Percentiles rank a stretch among this genome's conserved stretches.
Evolutionary conservation across 2,888 invertebrate species (phyloP).

Genomic region (Buathra laborator): DNA sequence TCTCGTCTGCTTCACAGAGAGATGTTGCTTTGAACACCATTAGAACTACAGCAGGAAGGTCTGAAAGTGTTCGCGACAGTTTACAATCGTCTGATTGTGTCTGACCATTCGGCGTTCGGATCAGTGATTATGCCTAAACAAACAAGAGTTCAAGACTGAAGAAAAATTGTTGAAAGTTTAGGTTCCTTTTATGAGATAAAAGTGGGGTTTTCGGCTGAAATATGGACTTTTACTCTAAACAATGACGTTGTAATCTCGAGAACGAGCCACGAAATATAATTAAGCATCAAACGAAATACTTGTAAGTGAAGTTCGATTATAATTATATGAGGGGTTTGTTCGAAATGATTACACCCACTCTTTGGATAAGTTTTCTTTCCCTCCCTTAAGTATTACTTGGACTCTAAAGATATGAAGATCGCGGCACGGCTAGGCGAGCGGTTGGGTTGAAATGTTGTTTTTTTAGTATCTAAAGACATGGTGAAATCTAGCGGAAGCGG

Average conservation of each 20-base stretch:
- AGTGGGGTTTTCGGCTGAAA: too few relatives aligned
- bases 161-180: neutral
- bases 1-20: conserved; percentile 38
- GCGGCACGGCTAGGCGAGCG: neutral
- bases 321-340: conserved; percentile 47
- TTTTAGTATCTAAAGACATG: neutral
- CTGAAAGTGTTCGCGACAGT: conserved; percentile 29
- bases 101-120: conserved; percentile 7
- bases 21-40: conserved; percentile 40
- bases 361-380: conserved; percentile 12
- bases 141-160: neutral
- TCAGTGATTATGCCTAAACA: conserved; percentile 5
- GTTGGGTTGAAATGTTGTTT: neutral
- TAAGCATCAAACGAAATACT: too few relatives aligned
- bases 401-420: conserved; percentile 12
- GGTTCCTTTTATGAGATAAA: conserved; percentile 15
- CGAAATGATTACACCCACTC: conserved; percentile 42
- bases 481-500: too few relatives aligned
- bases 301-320: too few relatives aligned
- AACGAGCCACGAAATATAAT: too few relatives aligned
- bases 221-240: conserved; percentile 30
- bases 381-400: neutral
- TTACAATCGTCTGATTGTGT: conserved; percentile 35
- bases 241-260: too few relatives aligned
- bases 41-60: conserved; percentile 44